A percentile compares a stretch with the other conserved stretches of the same genome.
Conservation (phyloP, 1,140 invertebrate species). For the Lepidostoma basale region DNA sequence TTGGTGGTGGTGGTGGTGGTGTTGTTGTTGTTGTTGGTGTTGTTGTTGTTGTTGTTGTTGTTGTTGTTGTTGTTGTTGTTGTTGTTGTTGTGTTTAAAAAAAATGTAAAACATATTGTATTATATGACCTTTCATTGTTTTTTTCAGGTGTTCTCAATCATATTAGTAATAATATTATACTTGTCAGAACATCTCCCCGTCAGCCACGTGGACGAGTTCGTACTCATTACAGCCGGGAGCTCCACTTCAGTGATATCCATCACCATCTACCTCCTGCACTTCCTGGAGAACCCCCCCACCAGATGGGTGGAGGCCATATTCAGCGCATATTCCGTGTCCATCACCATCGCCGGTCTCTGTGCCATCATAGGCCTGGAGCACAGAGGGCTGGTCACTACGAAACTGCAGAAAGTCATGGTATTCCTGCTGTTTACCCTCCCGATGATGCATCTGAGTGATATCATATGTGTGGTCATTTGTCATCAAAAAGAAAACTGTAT, state of each 20-base stretch:
- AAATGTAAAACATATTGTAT: too few relatives aligned
- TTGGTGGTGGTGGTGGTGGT: too few relatives aligned
- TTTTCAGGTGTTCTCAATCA: not conserved
- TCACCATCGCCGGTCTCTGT: not conserved
- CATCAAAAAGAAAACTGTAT: not conserved
- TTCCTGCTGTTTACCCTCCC: not conserved
- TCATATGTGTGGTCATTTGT: not conserved
- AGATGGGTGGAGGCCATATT: not conserved
- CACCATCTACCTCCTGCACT: not conserved
- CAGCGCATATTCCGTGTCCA: not conserved
- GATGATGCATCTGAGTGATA: not conserved
- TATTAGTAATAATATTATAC: too few relatives aligned
- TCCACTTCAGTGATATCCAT: not conserved
- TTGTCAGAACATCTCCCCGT: too few relatives aligned
- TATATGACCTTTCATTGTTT: too few relatives aligned
- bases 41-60: too few relatives aligned
- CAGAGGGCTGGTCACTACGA: not conserved
- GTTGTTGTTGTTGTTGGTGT: too few relatives aligned
- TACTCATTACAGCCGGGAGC: not conserved
- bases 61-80: too few relatives aligned
- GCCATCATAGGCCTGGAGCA: not conserved
- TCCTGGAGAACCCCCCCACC: constrained; percentile 2
- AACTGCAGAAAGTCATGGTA: not conserved
- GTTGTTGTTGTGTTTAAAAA: too few relatives aligned
- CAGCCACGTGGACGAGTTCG: not conserved